These are phyloP conservation scores for Bubalus kerabau DNA, from an alignment of 2,113 vertebrate species.

Conservation along the genomic window DNA sequence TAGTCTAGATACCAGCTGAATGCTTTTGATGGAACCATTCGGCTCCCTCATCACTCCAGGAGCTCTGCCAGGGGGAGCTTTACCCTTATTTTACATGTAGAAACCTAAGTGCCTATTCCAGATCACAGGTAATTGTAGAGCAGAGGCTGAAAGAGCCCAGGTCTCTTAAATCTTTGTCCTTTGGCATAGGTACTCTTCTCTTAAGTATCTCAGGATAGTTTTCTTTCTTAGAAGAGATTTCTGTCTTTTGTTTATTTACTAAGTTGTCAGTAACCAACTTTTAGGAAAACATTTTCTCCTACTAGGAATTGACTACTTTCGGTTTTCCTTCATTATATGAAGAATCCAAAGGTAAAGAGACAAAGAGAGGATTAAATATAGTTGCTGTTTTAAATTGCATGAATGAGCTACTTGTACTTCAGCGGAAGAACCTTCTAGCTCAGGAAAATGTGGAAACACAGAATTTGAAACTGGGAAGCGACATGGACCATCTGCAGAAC, in stretches of 20 bases:
- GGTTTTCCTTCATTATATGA: conserved; percentile 87
- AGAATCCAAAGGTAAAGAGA: conserved; percentile 81
- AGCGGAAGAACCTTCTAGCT: conserved; percentile 84
- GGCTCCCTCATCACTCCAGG: not conserved
- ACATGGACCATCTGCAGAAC: conserved; percentile 92
- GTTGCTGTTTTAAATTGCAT: conserved; percentile 89
- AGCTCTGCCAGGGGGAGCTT: not conserved
- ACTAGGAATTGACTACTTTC: conserved; percentile 89
- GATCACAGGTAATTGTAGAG: not conserved
- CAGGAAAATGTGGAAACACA: conserved; percentile 91
- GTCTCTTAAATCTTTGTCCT: not conserved
- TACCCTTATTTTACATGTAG: not conserved
- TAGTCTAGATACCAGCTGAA: not conserved
- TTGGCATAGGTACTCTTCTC: not conserved
- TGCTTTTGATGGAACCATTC: not conserved
- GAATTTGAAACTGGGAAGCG: conserved; percentile 89
- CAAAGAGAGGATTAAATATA: conserved; percentile 78
- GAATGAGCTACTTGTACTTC: conserved; percentile 90
- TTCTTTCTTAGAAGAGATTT: not conserved
- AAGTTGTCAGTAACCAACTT: not conserved
- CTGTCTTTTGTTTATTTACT: not conserved
- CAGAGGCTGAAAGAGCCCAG: not conserved
- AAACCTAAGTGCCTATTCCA: not conserved
- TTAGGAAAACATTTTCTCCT: conserved; percentile 54
- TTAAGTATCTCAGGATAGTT: not conserved